phyloP scores from a whole-genome alignment of 2,888 invertebrate species.

The Enoplolaimus lenunculus region DNA sequence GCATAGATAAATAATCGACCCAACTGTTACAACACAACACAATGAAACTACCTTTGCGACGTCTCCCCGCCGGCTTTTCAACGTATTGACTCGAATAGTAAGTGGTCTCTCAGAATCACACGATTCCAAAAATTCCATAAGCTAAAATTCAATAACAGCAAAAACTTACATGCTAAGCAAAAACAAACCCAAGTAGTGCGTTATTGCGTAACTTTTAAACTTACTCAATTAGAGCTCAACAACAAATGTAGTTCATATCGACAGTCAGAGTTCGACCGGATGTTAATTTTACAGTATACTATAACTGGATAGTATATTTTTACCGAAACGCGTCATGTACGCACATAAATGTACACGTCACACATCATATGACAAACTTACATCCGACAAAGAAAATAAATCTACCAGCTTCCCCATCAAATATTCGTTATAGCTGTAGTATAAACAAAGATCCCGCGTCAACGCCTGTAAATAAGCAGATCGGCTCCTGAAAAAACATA shows the following conservation, averaged over 20 bases:
- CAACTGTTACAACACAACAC: too few species aligned
- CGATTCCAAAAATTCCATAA: slow-evolving; percentile 85
- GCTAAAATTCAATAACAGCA: slow-evolving; percentile 34
- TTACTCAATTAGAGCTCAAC: too few species aligned
- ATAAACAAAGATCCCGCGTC: slow-evolving; percentile 68
- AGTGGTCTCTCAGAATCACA: slow-evolving; percentile 85
- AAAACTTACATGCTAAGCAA: slow-evolving; percentile 9
- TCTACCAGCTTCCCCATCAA: slow-evolving; percentile 81
- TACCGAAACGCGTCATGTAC: too few species aligned
- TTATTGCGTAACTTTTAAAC: too few species aligned
- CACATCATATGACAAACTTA: slow-evolving; percentile 24
- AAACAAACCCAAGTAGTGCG: too few species aligned
- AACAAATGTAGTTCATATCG: too few species aligned
- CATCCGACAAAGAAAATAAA: slow-evolving; percentile 65
- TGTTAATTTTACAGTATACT: too few species aligned
- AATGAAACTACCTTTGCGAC: slow-evolving; percentile 57
- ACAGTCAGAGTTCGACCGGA: too few species aligned
- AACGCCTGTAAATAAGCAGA: slow-evolving; percentile 67
- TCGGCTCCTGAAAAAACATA: slow-evolving; percentile 52
- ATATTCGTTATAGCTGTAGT: slow-evolving; percentile 92
- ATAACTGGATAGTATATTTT: too few species aligned
- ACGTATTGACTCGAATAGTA: slow-evolving; percentile 83
- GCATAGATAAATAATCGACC: too few species aligned
- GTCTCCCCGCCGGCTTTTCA: slow-evolving; percentile 72
- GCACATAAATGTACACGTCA: too few species aligned